Evolutionary conservation across 2,113 vertebrate genomes (phyloP).

Genomic region (Dasyornis broadbenti): DNA sequence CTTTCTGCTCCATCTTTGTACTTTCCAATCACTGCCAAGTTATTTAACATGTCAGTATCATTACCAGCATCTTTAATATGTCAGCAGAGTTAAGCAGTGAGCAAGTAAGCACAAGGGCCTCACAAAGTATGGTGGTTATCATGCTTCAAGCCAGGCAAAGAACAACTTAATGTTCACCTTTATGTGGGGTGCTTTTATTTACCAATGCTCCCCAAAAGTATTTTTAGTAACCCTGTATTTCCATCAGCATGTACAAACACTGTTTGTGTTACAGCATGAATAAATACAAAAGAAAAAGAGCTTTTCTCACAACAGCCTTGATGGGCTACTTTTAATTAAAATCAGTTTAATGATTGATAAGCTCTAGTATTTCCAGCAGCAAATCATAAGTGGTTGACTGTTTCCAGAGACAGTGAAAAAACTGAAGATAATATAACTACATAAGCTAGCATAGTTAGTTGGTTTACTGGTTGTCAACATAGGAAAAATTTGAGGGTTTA

Average conservation of each 20-base stretch:
- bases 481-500: slow-evolving; percentile 27
- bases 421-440: slow-evolving; percentile 11
- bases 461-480: slow-evolving; percentile 44
- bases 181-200: background rate
- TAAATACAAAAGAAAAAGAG: slow-evolving; percentile 15
- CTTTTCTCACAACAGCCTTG: slow-evolving; percentile 27
- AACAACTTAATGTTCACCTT: background rate
- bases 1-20: background rate
- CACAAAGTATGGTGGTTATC: background rate
- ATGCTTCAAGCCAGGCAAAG: background rate
- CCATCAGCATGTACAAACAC: background rate
- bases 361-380: slow-evolving; percentile 60
- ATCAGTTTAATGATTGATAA: slow-evolving; percentile 69
- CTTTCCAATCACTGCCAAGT: background rate
- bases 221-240: background rate
- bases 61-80: background rate
- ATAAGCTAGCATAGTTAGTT: slow-evolving; percentile 51
- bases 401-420: slow-evolving; percentile 64
- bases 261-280: background rate
- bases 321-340: slow-evolving; percentile 57
- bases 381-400: slow-evolving; percentile 58
- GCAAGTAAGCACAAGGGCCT: background rate
- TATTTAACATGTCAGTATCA: background rate
- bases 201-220: background rate
- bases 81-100: background rate